Conservation (phyloP, 1,140 invertebrate genomes). For the Ostrea denselamellosa region DNA sequence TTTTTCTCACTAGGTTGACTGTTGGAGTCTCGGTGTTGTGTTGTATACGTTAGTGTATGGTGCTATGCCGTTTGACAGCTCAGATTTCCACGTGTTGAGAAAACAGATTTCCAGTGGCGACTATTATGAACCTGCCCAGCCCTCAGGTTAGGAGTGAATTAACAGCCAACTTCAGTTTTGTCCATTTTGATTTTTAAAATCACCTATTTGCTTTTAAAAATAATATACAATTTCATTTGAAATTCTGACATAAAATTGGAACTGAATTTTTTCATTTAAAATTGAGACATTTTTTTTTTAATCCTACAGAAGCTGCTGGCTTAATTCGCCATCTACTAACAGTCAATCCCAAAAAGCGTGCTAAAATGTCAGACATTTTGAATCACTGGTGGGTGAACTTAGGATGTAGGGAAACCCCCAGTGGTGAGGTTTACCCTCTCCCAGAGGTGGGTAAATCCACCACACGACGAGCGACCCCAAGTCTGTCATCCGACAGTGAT, state of each 20-base stretch:
- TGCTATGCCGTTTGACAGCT: constrained; percentile 99
- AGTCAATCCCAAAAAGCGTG: constrained; percentile 91
- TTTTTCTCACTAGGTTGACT: constrained; percentile 83
- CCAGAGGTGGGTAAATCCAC: constrained; percentile 56
- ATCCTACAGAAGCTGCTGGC: constrained; percentile 89
- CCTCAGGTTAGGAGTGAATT: constrained; percentile 86
- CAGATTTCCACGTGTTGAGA: constrained; percentile 97
- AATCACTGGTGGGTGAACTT: constrained; percentile 95
- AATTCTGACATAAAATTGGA: not conserved
- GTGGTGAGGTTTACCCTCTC: constrained; percentile 81
- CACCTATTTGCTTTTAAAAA: no score
- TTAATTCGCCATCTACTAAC: constrained; percentile 96
- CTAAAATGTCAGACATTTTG: constrained; percentile 96
- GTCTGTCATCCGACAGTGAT: constrained; percentile 64
- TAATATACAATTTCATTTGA: not conserved
- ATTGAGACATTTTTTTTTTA: not conserved
- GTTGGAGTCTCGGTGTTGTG: constrained; percentile 98
- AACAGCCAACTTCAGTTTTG: not conserved
- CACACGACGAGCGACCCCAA: constrained; percentile 53
- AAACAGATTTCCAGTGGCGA: constrained; percentile 98
- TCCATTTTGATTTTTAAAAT: no score
- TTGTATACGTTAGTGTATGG: constrained; percentile 99
- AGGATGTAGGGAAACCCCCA: constrained; percentile 89
- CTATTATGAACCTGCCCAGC: constrained; percentile 97
- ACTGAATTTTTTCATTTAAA: not conserved